Percentiles rank a stretch among this genome's conserved stretches.
Evolutionary conservation across 1,140 invertebrate genomes (phyloP).

Genomic region (Hylyphantes graminicola): DNA sequence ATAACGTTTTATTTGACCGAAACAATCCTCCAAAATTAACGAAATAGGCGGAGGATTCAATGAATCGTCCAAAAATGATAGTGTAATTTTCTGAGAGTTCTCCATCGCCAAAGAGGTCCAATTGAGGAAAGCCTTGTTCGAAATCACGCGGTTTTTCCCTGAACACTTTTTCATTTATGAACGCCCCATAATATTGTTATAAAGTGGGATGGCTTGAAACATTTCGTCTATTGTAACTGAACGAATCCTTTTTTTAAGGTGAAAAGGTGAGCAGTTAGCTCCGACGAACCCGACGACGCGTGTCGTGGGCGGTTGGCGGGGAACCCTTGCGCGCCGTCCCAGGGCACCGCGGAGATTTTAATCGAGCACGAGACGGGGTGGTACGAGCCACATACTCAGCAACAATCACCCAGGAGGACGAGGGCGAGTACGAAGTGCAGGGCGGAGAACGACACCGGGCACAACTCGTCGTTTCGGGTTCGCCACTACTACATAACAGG

Average conservation of each 20-base stretch:
- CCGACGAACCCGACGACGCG: slow-evolving; percentile 62
- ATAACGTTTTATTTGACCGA: too few relatives aligned
- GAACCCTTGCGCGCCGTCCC: slow-evolving; percentile 64
- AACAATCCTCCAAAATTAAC: too few relatives aligned
- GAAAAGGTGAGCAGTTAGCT: slow-evolving; percentile 66
- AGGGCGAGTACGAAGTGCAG: slow-evolving; percentile 71
- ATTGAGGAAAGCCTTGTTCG: too few relatives aligned
- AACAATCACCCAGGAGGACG: slow-evolving; percentile 68
- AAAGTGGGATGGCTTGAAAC: too few relatives aligned
- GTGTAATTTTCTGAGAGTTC: too few relatives aligned
- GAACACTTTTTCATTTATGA: too few relatives aligned
- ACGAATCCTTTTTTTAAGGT: slow-evolving; percentile 60
- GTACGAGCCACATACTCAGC: slow-evolving; percentile 66
- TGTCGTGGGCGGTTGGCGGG: slow-evolving; percentile 66
- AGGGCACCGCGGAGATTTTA: slow-evolving; percentile 50
- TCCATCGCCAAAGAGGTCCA: too few relatives aligned
- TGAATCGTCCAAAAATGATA: too few relatives aligned
- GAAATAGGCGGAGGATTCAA: too few relatives aligned
- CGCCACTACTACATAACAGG: slow-evolving; percentile 62
- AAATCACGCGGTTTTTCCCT: too few relatives aligned
- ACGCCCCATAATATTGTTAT: too few relatives aligned
- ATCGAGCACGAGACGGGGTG: slow-evolving; percentile 40
- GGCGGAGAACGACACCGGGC: slow-evolving; percentile 70
- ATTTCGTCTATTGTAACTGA: too few relatives aligned
- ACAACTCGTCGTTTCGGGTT: slow-evolving; percentile 67